A percentile compares a stretch with the other conserved stretches of the same genome.
Conservation (phyloP, 2,113 vertebrate species). For the Gracilinanus agilis region DNA sequence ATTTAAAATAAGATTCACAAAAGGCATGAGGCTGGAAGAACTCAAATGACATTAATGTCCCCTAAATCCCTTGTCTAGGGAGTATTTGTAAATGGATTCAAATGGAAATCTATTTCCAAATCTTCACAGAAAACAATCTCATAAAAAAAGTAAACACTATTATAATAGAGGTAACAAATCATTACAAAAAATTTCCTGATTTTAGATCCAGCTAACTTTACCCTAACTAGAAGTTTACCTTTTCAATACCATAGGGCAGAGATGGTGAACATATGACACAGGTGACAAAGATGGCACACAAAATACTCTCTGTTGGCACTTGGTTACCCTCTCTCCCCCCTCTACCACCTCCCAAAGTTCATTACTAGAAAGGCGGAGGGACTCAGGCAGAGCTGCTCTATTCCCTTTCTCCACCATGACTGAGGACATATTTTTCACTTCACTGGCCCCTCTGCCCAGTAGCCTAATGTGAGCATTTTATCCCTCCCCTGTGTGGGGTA, state of each 20-base stretch:
- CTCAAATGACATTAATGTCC: not conserved
- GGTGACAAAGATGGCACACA: too few relatives aligned
- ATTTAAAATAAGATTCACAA: not conserved
- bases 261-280: too few relatives aligned
- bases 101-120: not conserved
- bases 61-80: not conserved
- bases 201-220: not conserved
- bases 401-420: too few relatives aligned
- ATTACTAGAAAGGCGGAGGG: too few relatives aligned
- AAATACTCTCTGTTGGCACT: too few relatives aligned
- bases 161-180: not conserved
- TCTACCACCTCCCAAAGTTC: too few relatives aligned
- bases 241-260: not conserved
- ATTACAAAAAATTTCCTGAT: not conserved
- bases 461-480: too few relatives aligned
- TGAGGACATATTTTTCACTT: too few relatives aligned
- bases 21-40: not conserved
- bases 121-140: not conserved
- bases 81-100: not conserved
- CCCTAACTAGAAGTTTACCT: not conserved
- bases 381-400: too few relatives aligned
- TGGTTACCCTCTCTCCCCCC: too few relatives aligned
- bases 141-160: not conserved
- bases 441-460: too few relatives aligned
- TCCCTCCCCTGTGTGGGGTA: too few relatives aligned